phyloP scores from a whole-genome alignment of 2,888 invertebrate species.

The Ischnura elegans region DNA sequence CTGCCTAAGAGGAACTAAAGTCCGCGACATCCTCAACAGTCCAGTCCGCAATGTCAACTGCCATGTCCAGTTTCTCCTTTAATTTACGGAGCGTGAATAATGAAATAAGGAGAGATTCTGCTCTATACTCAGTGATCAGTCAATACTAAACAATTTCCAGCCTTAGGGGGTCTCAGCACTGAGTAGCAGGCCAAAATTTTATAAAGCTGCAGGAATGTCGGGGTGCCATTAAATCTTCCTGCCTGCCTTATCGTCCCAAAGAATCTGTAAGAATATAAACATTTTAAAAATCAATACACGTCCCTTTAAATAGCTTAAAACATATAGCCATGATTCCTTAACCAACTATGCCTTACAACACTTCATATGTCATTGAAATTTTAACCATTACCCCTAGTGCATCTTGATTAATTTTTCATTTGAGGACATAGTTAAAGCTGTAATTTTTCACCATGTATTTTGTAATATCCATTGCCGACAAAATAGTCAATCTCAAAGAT shows the following conservation, averaged over 20 bases:
- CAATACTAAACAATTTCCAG: not conserved
- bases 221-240: not conserved
- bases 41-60: not conserved
- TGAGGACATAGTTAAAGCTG: constrained; percentile 10
- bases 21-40: not conserved
- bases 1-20: not conserved
- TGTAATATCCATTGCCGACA: not conserved
- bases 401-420: constrained; percentile 11
- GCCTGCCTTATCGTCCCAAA: not conserved
- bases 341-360: not conserved
- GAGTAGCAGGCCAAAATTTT: not conserved
- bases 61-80: not conserved
- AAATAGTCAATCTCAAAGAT: constrained; percentile 1
- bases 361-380: not conserved
- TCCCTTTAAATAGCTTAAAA: not conserved
- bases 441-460: not conserved
- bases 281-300: not conserved
- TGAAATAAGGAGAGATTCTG: not conserved
- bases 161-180: not conserved
- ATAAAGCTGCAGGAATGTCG: constrained; percentile 24
- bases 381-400: not conserved
- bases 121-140: not conserved
- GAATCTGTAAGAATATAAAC: not conserved
- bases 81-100: not conserved
- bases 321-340: not conserved